Conservation (phyloP, 2,888 invertebrate species). For the Hoplodrina ambigua region DNA sequence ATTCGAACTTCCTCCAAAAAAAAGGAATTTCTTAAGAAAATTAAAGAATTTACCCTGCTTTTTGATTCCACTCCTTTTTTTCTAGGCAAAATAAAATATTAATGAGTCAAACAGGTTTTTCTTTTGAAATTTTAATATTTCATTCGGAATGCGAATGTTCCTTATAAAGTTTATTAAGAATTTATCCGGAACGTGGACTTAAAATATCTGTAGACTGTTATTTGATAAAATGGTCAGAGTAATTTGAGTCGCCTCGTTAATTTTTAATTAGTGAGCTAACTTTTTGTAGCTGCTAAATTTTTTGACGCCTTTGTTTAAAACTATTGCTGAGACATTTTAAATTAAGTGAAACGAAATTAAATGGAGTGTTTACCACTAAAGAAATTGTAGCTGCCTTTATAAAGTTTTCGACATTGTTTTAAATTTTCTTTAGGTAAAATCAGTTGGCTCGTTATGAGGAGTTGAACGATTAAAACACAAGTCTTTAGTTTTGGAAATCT, state of each 20-base stretch:
- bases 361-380: constrained; percentile 29
- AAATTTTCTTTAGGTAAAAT: constrained; percentile 19
- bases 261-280: constrained; percentile 58
- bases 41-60: constrained; percentile 81
- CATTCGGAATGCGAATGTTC: constrained; percentile 57
- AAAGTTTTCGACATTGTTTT: constrained; percentile 15
- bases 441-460: not conserved
- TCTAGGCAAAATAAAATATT: constrained; percentile 76
- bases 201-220: constrained; percentile 60
- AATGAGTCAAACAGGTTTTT: constrained; percentile 76
- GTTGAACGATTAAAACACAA: constrained; percentile 4
- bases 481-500: constrained; percentile 1
- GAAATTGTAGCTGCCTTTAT: constrained; percentile 14
- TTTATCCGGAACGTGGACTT: constrained; percentile 64
- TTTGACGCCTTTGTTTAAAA: constrained; percentile 49
- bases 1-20: constrained; percentile 79
- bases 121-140: constrained; percentile 76
- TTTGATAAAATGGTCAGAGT: constrained; percentile 59
- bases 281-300: constrained; percentile 45
- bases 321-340: constrained; percentile 31
- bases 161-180: constrained; percentile 74
- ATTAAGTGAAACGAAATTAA: constrained; percentile 39
- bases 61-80: constrained; percentile 76
- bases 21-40: constrained; percentile 83
- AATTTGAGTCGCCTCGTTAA: constrained; percentile 61